Base-by-base conservation (phyloP, 1,140 invertebrate genomes). In the Campoletis sonorensis region DNA sequence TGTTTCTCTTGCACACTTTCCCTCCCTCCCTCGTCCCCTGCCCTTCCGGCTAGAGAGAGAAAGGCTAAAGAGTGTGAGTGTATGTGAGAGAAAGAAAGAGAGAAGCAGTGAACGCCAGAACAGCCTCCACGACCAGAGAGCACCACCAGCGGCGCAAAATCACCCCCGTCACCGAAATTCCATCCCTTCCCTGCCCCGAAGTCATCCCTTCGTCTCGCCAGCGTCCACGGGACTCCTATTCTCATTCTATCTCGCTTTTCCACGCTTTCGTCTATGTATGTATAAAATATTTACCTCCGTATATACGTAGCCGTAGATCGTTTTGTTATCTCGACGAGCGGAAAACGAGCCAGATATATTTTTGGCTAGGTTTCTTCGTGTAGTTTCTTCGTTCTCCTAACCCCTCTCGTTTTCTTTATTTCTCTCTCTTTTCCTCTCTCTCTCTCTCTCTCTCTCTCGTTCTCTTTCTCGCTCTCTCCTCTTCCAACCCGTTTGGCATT, bases 291-390 rank as follows among this genome's bases (percentile, higher is more conserved):
- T 15, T 58, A 58, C 8, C 18, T 64, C 27, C 61, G 27, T 27
- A 64, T 64, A 58, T 58, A 58, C 54, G 16, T 27, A n/a, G 8
- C 40, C 77, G 77, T 79, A 79, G 37, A 79, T 54, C 78, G 75
- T 77, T 79, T 71, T 51, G 68, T 79, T 79, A 71, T 71, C 78
- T 68, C 68, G 78, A 71, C 78, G 64, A 79, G 68, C 78, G 78
- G 64, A 79, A 79, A 72, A 72, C 70, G 79, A 79, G 79, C 79
- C 76, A 78, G 76, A 78, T 58, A 78, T 78, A 78, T 78, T 78
- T 78, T 78, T 78, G 54, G 76, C 58, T 40, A 61, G 58, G 33
- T 67, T 78, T 78, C 76, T 45, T 78, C 76, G 76, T 78, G 61
- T 33, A 81, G 61, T 82, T 84, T 73, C 79, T 77, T 80, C 75